Base-by-base conservation (phyloP, 2,797 vertebrate genomes). In the Sebastes matsubarae region DNA sequence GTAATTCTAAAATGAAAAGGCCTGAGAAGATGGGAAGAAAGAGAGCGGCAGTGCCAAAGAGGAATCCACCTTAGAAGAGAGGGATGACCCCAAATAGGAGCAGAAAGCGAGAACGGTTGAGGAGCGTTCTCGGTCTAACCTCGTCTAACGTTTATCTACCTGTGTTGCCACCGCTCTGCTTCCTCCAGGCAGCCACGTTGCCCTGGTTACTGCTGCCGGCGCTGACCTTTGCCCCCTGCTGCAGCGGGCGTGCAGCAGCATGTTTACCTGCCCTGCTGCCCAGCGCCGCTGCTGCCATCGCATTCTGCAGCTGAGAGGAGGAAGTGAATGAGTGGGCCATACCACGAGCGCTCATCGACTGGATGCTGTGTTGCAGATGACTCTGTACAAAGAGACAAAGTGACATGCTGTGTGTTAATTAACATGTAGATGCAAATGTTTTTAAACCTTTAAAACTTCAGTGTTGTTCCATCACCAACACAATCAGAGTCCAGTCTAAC, bases 221-320 rank as follows among this genome's bases (percentile, higher is more conserved):
- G 92, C 95, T 95, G 95, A 96, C 93, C 89, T 98, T 96, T 86
- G 94, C 90, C 87, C 96, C 90, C 22, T 96, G 94, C 87, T 97
- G 96, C 95, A 97, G 87, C 13, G 90, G 87, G 83, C 97, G 96
- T 85, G 97, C 96, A 87, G 97, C 96, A 67, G 91, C 96, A 70
- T 98, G 97, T 94, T 99, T 99, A 83, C 97, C 95, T 73, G 96
- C 84, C 96, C 98, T 95, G 91, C 94, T 94, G 81, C 96, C 96
- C 81, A 98, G 96, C 6, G 96, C 90, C 1, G 97, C 96, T 59
- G 97, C 96, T 1, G 96, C 90, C 81, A 95, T 93, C 0, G 97
- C 88, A 0, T 93, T 98, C 92, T 98, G 97, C 89, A 99, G 94
- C 95, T 99, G 98, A 72, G 96, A 95, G 8, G 97, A 95, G 30